Evolutionary conservation across 1,140 invertebrate genomes (phyloP).

Genomic region (Pollicipes pollicipes): DNA sequence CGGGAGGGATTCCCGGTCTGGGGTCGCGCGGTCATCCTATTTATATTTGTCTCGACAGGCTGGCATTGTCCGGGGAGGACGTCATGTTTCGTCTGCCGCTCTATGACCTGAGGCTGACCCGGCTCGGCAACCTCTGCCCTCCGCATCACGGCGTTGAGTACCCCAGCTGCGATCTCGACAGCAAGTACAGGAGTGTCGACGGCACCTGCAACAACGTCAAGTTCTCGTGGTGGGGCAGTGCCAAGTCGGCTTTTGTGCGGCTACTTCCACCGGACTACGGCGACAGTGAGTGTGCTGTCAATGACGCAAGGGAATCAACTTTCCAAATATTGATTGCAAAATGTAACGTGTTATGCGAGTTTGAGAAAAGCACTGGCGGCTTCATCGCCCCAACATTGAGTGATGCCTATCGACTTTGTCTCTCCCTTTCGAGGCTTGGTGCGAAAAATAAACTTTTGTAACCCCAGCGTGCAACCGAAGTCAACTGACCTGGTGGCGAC

Average conservation of each 20-base stretch:
- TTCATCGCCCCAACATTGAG: no score
- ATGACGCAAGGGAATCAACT: neutral
- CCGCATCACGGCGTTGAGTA: neutral
- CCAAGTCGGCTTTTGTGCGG: conserved; percentile 25
- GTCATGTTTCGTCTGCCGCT: neutral
- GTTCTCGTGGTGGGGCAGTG: conserved; percentile 32
- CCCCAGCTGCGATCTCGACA: conserved; percentile 10
- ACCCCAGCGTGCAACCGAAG: no score
- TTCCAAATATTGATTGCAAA: neutral
- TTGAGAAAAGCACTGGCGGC: no score
- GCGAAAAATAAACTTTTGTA: no score
- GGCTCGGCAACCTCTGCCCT: neutral
- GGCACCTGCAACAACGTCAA: conserved; percentile 54
- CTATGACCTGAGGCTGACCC: neutral
- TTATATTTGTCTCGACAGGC: neutral
- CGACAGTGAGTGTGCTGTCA: conserved; percentile 16
- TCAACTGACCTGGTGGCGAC: no score
- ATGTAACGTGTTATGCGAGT: no score
- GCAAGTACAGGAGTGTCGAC: conserved; percentile 40
- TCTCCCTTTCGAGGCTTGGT: no score
- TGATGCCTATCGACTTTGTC: no score
- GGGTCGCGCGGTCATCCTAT: neutral
- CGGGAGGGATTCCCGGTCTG: no score
- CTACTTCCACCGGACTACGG: conserved; percentile 22
- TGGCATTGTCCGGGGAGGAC: neutral